Evolutionary conservation across 2,113 vertebrate species (phyloP), one percentile per base, ranked within the genome.

Genomic region (Ranitomeya imitator): DNA sequence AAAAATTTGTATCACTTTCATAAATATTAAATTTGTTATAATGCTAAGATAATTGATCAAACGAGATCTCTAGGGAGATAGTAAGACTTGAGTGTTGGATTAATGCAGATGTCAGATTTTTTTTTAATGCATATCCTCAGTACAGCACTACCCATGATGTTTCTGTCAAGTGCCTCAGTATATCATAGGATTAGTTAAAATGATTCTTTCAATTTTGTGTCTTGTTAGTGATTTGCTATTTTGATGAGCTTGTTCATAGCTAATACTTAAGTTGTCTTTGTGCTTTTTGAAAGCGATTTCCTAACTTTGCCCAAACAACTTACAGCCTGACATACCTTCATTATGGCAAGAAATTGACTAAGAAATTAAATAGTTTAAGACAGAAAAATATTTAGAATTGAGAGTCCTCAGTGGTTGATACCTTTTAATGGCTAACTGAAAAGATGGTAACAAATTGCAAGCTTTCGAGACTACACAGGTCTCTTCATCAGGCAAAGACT

Each of bases 1-100:
- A 26, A 55, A 87, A 37, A 21, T 77, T 87, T 57, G 73, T 82
- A 87, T 65, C 79, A 81, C 65, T 90, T 90, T 74, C 3, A 0
- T 80, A 77, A 74, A 78, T 69, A 89, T 51, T 9, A 54, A 67
- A 16, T 8, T 76, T 77, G 52, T 77, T 15, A 13, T 55, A 71
- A 55, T 26, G 13, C 3, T 15, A 0, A 11, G 13, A 4, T 18
- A 81, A 69, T 8, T 67, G 65, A 45, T 14, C 2, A 88, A 26
- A 85, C 52, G 8, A 90, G 4, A 8, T 0, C 65, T 10, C 21
- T 10, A 18, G 15, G 37, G 31, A 7, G 12, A 87, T 67, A 0
- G 80, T n/a, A 45, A 45, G 51, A 67, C 0, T 79, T 4, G 5
- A 14, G 57, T 63, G 57, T 12, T 79, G 84, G 23, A 85, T 59